Base-by-base conservation (phyloP, 2,888 invertebrate genomes). In the Oscheius onirici region DNA sequence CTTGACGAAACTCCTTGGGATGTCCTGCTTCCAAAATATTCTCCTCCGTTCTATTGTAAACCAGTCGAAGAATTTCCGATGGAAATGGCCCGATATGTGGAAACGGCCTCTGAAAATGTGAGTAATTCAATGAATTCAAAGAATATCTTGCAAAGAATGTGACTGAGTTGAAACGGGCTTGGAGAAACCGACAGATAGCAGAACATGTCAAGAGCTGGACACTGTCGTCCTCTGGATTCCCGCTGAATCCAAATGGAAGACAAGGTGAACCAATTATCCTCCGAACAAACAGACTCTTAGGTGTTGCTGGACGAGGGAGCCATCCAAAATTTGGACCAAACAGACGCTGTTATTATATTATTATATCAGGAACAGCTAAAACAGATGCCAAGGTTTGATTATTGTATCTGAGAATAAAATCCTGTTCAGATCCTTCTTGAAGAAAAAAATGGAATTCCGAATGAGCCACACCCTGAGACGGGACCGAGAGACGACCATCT, bases 311-410 rank as follows among this genome's bases (percentile, higher is more conserved):
- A 40, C 75, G 87, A 41, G 87, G 87, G 15, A 76, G 81, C 61
- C 81, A 83, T 66, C 76, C 79, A 24, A 79, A 80, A 52, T 87
- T 85, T 71, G 87, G 87, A 8, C 79, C 87, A 3, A 87, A 87
- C 67, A 73, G 77, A 43, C 61, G 81, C 17, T 75, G 74, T 22
- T 77, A 71, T 57, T 86, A 84, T 60, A 75, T 86, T 8, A 76
- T 86, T 17, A 28, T 77, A 34, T 49, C 65, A n/a, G 74, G 77
- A 13, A 74, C 60, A 10, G 67, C 55, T 15, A 70, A 52, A n/a
- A 43, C 43, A 3, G 67, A 72, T 24, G 54, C 49, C 13, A 66
- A 55, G 65, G 68, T 15, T 46, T 5, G 15, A n/a, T 34, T 34
- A 34, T 6, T 3, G 17, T 17, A 26, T 17, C 20, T 20, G 22